A percentile compares a stretch with the other conserved stretches of the same genome.
Conservation (phyloP, 2,113 vertebrate species). For the Urocolius indicus region DNA sequence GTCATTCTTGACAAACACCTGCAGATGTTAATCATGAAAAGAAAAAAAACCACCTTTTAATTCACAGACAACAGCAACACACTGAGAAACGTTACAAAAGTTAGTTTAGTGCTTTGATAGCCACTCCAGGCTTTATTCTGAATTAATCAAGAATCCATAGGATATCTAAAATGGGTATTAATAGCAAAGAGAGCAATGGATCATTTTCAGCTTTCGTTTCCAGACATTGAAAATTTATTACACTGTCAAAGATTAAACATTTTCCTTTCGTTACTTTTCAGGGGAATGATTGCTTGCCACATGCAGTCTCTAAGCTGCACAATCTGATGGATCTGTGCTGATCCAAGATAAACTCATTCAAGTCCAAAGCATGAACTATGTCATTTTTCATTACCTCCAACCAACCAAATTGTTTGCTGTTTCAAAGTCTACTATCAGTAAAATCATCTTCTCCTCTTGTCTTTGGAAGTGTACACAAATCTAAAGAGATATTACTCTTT, state of each 20-base stretch:
- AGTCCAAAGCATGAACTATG: background rate
- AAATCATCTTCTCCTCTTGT: background rate
- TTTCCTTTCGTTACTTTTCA: slow-evolving; percentile 6
- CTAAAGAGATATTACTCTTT: background rate
- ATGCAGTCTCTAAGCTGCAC: background rate
- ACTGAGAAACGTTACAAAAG: background rate
- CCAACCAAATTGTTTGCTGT: background rate
- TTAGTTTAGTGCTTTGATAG: background rate
- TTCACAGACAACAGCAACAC: background rate
- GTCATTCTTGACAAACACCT: slow-evolving; percentile 28
- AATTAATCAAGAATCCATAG: background rate
- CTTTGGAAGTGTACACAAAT: background rate
- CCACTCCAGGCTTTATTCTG: background rate
- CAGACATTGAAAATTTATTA: background rate
- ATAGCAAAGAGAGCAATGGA: background rate
- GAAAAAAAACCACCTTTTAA: slow-evolving; percentile 30
- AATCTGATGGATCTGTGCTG: background rate
- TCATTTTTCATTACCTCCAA: slow-evolving; percentile 13
- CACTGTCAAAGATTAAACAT: background rate
- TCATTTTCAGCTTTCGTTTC: slow-evolving; percentile 17
- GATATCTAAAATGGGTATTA: background rate
- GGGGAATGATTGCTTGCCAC: slow-evolving; percentile 26
- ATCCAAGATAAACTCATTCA: slow-evolving; percentile 47
- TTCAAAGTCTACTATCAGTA: background rate
- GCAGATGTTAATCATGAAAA: slow-evolving; percentile 14